Evolutionary conservation across 2,113 vertebrate species (phyloP).

Genomic region (Elanoides forficatus): DNA sequence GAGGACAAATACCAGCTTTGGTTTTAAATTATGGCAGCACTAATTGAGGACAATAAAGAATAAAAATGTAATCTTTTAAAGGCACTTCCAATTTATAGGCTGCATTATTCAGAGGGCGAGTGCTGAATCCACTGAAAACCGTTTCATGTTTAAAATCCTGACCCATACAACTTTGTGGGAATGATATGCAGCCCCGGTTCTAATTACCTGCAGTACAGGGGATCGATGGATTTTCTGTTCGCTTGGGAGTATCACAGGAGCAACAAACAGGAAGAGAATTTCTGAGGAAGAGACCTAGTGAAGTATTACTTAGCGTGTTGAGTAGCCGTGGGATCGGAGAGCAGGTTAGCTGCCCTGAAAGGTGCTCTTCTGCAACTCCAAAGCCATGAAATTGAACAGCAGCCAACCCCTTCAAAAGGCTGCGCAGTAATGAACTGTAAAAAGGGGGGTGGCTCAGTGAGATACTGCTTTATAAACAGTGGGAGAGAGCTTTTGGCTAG

Average conservation of each 20-base stretch:
- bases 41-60: slow-evolving; percentile 21
- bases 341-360: neutral
- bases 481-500: slow-evolving; percentile 12
- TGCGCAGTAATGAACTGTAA: neutral
- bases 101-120: neutral
- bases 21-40: slow-evolving; percentile 23
- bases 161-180: neutral
- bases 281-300: neutral
- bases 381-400: neutral
- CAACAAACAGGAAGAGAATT: neutral
- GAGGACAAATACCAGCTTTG: neutral
- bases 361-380: slow-evolving; percentile 4
- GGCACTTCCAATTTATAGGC: neutral
- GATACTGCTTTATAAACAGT: slow-evolving; percentile 15
- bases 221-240: neutral
- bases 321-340: neutral
- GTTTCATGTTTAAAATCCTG: neutral
- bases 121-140: slow-evolving; percentile 11
- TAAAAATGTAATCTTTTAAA: neutral
- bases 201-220: neutral
- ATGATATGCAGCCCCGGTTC: neutral
- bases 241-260: neutral
- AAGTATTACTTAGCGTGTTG: neutral
- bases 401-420: neutral
- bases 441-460: neutral